These are phyloP conservation scores for Apostichopus californicus DNA, from an alignment of 35 echinoderm and acorn worm genomes.

Conservation along the genomic window DNA sequence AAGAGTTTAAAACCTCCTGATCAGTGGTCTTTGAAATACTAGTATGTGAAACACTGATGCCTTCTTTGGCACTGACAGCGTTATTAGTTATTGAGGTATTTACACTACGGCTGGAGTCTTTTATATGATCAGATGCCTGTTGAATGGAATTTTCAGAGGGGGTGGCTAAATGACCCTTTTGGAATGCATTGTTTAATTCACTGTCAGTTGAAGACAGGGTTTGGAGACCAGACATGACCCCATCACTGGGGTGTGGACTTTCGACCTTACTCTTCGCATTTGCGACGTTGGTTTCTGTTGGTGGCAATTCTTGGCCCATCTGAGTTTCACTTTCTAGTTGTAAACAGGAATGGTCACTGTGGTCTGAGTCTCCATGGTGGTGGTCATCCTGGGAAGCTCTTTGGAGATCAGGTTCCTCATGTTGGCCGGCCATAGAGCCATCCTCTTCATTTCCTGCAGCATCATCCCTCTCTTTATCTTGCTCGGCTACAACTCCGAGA, in stretches of 20 bases:
- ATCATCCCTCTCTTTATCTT: not conserved
- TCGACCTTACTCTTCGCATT: not conserved
- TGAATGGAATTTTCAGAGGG: not conserved
- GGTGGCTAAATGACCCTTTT: not conserved
- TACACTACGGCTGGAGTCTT: not conserved
- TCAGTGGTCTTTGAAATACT: not conserved
- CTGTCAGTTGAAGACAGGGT: not conserved
- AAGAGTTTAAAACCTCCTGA: not conserved
- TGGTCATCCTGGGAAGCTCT: not conserved
- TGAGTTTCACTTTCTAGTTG: not conserved
- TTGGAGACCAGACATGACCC: not conserved
- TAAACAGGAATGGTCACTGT: not conserved
- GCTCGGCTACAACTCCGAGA: not conserved
- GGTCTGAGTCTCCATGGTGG: not conserved
- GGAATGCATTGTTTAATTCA: not conserved
- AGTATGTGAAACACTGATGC: not conserved
- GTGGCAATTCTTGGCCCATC: not conserved
- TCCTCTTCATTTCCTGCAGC: not conserved
- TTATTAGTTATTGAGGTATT: not conserved
- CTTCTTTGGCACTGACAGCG: not conserved
- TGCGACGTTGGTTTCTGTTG: not conserved
- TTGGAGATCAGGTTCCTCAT: not conserved
- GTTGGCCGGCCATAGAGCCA: not conserved
- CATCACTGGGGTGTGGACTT: not conserved
- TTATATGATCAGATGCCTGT: not conserved